Evolutionary conservation across 2,797 vertebrate species (phyloP), one percentile per base, ranked within the genome.

Genomic region (Semaprochilodus insignis): DNA sequence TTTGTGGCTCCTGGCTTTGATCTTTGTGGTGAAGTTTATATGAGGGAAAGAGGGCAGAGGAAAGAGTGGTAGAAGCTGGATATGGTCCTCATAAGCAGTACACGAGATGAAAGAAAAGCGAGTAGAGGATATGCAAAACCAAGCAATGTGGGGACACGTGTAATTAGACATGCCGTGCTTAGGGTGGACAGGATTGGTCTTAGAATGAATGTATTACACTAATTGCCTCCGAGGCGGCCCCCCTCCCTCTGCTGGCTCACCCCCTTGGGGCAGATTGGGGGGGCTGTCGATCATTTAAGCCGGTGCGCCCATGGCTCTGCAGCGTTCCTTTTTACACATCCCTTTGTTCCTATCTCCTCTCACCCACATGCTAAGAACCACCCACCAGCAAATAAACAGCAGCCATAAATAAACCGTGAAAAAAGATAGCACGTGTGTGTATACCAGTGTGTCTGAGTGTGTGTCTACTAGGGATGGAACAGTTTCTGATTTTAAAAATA

Each of bases 1-100:
- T 93, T 91, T 92, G 90, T 82, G 87, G 88, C 51, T 62, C 54
- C 19, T 69, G 83, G 85, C 88, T 95, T 91, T 94, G 92, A 93
- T 95, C 88, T 93, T 21, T 87, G 87, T 60, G 88, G 88, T 86
- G 88, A 90, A 88, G 90, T 91, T 89, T 80, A 91, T 89, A 85
- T 83, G 88, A 0, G 16, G 88, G 86, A 44, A 66, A 73, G 31
- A 71, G 52, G 27, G 48, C 70, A 63, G 72, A 52, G 63, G 51
- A 55, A 81, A 72, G 51, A 65, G 67, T 77, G n/a, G 19, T 48
- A 70, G 36, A 57, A 60, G 80, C 77, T 78, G 4, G 25, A 80
- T 71, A 81, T 51, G 25, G 81, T 79, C 81, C 73, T 81, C 23
- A 4, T 86, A 86, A 86, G 87, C 63, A 62, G 63, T 23, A 51